A percentile compares a stretch with the other conserved stretches of the same genome.
Evolutionary conservation across 2,888 invertebrate species (phyloP).

Genomic region (Limnephilus auricula): DNA sequence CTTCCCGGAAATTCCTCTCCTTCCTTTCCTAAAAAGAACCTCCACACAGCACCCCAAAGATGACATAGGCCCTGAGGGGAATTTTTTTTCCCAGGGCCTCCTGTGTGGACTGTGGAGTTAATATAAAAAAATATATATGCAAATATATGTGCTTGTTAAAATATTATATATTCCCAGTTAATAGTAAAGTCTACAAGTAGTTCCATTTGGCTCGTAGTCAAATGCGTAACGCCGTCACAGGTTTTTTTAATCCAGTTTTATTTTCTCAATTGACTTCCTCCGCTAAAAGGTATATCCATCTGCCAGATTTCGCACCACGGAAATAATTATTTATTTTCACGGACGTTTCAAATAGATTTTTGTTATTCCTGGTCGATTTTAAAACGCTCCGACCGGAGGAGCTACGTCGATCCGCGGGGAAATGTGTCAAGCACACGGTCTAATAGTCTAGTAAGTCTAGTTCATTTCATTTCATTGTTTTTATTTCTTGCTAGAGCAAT

Average conservation of each 20-base stretch:
- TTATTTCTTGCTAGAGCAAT: too few species aligned
- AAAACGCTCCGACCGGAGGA: not conserved
- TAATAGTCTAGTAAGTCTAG: not conserved
- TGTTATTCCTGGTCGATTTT: not conserved
- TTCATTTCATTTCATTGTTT: too few species aligned
- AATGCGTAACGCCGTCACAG: not conserved
- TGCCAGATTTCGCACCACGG: slow-evolving; percentile 30
- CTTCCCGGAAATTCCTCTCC: too few species aligned
- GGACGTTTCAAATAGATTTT: not conserved
- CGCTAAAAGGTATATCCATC: not conserved
- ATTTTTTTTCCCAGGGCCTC: too few species aligned
- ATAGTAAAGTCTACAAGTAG: not conserved
- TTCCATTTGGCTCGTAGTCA: slow-evolving; percentile 23
- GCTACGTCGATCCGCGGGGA: not conserved
- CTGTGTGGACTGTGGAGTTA: too few species aligned
- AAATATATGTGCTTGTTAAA: not conserved
- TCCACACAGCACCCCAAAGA: too few species aligned
- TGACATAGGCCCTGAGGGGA: too few species aligned
- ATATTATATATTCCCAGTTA: not conserved
- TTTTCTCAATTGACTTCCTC: slow-evolving; percentile 17
- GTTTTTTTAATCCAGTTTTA: slow-evolving; percentile 15
- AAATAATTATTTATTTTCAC: slow-evolving; percentile 20
- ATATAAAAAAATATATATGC: too few species aligned
- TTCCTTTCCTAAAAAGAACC: too few species aligned
- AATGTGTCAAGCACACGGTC: not conserved